These are phyloP conservation scores for Octopus bimaculoides DNA, from an alignment of 1,140 invertebrate species.

Conservation along the genomic window DNA sequence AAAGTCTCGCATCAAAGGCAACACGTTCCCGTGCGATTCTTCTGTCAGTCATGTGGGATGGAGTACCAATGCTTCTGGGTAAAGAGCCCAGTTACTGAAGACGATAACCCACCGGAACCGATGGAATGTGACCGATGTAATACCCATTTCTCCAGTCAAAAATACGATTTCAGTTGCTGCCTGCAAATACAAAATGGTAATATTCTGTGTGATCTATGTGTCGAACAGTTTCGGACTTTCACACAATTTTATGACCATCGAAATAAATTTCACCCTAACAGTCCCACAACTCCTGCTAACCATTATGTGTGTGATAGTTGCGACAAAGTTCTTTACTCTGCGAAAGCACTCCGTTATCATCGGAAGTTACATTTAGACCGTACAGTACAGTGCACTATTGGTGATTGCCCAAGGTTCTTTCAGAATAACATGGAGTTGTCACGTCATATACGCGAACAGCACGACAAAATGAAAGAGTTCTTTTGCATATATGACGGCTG, in stretches of 20 bases:
- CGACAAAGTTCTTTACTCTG: conserved; percentile 24
- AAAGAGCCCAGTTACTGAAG: conserved; percentile 4
- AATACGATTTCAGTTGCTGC: conserved; percentile 1
- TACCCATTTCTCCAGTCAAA: background rate
- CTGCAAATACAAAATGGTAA: conserved; percentile 13
- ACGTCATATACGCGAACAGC: conserved; percentile 21
- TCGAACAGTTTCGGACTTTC: conserved; percentile 21
- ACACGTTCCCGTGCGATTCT: conserved; percentile 26
- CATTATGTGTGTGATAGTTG: conserved; percentile 25
- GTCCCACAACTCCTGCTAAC: conserved; percentile 10
- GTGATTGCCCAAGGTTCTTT: conserved; percentile 28
- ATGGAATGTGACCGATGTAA: conserved; percentile 19
- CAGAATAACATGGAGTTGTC: conserved; percentile 25
- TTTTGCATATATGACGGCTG: conserved; percentile 37
- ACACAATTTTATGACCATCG: conserved; percentile 25
- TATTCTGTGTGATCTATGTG: conserved; percentile 24
- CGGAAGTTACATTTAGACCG: conserved; percentile 17
- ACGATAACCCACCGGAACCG: background rate
- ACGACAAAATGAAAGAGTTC: conserved; percentile 25
- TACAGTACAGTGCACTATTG: conserved; percentile 17
- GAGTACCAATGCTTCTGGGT: conserved; percentile 19
- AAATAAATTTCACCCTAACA: conserved; percentile 18
- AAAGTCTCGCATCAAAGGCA: conserved; percentile 31
- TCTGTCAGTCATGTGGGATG: conserved; percentile 26
- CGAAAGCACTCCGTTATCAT: conserved; percentile 27